Base-by-base conservation (phyloP, 1,140 invertebrate species). In the Brachionus manjavacas region DNA sequence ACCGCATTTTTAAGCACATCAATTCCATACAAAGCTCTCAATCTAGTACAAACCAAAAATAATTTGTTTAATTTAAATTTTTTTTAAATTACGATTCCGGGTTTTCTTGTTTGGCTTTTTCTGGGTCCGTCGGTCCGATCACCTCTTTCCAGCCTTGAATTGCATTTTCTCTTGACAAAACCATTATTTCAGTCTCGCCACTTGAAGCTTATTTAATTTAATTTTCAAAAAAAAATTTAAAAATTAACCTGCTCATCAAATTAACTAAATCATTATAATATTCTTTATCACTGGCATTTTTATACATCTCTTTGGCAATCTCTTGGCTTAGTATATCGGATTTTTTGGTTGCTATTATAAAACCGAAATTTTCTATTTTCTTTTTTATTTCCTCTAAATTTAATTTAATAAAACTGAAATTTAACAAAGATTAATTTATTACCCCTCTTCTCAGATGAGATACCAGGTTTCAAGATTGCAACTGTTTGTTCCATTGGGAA, bases 121-220 rank as follows among this genome's bases (percentile, higher is more conserved):
- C 85, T 16, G 89, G 89, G 84, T 90, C 88, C 46, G 86, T 88
- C 14, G 88, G 87, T 46, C 89, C 89, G 60, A 89, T 88, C 41
- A 87, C 20, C n/a, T 86, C 80, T 80, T 88, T 85, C 89, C 88
- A 90, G 14, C 88, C 88, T 25, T 87, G 85, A 20, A 89, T 87
- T 41, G 89, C 89, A 85, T 87, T 87, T 85, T 89, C 88, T 86
- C 87, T 79, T 46, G 88, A 87, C 23, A 90, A 86, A 49, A 90
- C 88, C 88, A 89, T 88, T 80, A 89, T 87, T 66, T 87, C 85
- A 11, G 88, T 88, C n/a, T 87, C 87, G 83, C 89, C 89, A 87
- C 89, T 90, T 86, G 4, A 68, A 16, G 7, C 6, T 16, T 31
- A 46, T 25, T 52, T 84, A 70, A 60, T 23, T 23, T 20, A 8